These are phyloP conservation scores for Cyclopterus lumpus DNA, from an alignment of 2,797 vertebrate species.

Conservation along the genomic window DNA sequence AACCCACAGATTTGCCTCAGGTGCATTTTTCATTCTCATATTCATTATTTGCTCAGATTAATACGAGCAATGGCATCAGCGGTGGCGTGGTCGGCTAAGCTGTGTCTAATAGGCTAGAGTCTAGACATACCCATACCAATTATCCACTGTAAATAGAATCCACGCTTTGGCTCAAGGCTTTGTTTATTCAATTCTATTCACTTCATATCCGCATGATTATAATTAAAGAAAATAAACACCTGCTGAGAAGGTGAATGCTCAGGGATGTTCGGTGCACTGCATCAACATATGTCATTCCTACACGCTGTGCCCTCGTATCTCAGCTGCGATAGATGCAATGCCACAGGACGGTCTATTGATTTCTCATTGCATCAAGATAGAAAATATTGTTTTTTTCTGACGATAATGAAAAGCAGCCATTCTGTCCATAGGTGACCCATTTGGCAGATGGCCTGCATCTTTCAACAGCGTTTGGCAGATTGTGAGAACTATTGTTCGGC, in stretches of 20 bases:
- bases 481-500: too few relatives aligned
- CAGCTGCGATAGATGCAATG: neutral
- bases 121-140: conserved; percentile 84
- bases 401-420: neutral
- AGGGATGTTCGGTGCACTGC: conserved; percentile 1
- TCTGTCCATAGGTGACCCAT: neutral
- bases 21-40: conserved; percentile 76
- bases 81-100: conserved; percentile 76
- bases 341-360: neutral
- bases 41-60: conserved; percentile 85
- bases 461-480: neutral
- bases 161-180: conserved; percentile 79
- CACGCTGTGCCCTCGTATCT: neutral
- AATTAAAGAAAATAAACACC: conserved; percentile 79
- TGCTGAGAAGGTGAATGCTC: conserved; percentile 51
- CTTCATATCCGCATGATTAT: conserved; percentile 76
- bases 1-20: conserved; percentile 78
- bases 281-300: conserved; percentile 23
- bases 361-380: neutral
- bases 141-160: conserved; percentile 86
- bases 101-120: conserved; percentile 85
- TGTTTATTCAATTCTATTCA: conserved; percentile 83
- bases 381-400: conserved; percentile 10
- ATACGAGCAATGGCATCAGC: conserved; percentile 77
- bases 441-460: conserved; percentile 7